Evolutionary conservation across 2,888 invertebrate species (phyloP).

Genomic region (Dryomyza anilis): DNA sequence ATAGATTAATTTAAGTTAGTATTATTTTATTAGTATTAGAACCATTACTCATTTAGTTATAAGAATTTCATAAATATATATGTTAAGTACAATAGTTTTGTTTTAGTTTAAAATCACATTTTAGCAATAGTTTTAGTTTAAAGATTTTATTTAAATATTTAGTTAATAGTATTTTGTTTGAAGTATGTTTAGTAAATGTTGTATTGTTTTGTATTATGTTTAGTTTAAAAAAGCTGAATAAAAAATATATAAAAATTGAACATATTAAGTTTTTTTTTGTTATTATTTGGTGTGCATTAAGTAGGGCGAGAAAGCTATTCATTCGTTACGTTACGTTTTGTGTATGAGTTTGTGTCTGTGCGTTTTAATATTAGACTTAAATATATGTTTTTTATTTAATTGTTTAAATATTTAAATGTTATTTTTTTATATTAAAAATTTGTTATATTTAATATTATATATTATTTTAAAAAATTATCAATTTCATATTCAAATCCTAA

Average conservation of each 20-base stretch:
- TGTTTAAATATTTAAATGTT: too few species aligned
- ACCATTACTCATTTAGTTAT: too few species aligned
- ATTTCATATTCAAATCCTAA: neutral
- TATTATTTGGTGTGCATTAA: neutral
- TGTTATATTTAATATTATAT: neutral
- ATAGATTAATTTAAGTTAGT: too few species aligned
- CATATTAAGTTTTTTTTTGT: too few species aligned
- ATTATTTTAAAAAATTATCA: neutral
- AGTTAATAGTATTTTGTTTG: neutral
- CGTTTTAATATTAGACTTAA: neutral
- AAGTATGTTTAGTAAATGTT: neutral
- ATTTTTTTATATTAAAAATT: neutral
- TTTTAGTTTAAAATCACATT: neutral
- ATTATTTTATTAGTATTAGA: too few species aligned
- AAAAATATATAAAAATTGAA: constrained; percentile 1
- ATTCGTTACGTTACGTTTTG: neutral
- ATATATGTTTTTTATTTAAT: neutral
- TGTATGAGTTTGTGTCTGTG: neutral
- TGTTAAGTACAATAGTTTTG: too few species aligned
- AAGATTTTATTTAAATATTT: neutral
- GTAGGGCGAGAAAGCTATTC: constrained; percentile 7
- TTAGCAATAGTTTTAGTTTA: too few species aligned
- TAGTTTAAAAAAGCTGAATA: neutral
- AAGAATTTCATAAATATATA: too few species aligned
- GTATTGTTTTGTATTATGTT: neutral